Conservation (phyloP, 2,113 vertebrate species). For the Gasterosteus aculeatus region DNA sequence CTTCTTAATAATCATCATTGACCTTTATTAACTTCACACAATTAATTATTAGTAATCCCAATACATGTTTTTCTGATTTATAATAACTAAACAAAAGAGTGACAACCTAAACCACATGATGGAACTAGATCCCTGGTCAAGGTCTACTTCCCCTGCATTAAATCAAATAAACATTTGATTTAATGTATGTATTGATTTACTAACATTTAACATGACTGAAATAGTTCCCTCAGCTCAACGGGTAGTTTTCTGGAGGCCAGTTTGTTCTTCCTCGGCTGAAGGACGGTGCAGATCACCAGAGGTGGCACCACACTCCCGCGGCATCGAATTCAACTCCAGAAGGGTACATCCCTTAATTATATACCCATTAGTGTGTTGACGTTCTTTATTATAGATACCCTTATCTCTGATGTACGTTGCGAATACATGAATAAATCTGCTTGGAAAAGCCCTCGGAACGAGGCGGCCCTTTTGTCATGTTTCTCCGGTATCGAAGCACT, state of each 20-base stretch:
- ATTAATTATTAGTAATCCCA: background rate
- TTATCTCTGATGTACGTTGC: background rate
- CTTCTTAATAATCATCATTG: too few species aligned
- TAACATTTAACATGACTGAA: background rate
- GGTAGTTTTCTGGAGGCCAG: background rate
- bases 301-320: background rate
- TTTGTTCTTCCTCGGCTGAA: too few species aligned
- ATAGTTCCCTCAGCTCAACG: too few species aligned
- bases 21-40: too few species aligned
- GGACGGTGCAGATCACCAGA: background rate
- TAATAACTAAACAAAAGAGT: background rate
- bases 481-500: background rate
- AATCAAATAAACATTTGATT: background rate
- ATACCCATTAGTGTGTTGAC: conserved; percentile 4
- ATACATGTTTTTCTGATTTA: background rate
- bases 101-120: background rate
- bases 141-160: background rate
- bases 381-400: background rate
- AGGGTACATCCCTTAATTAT: conserved; percentile 3
- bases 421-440: background rate
- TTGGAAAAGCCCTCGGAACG: background rate
- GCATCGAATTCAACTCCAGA: background rate
- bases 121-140: background rate
- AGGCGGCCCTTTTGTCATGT: background rate
- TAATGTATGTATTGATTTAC: background rate